Conservation (phyloP, 2,113 vertebrate species). For the Sigmodon hispidus region DNA sequence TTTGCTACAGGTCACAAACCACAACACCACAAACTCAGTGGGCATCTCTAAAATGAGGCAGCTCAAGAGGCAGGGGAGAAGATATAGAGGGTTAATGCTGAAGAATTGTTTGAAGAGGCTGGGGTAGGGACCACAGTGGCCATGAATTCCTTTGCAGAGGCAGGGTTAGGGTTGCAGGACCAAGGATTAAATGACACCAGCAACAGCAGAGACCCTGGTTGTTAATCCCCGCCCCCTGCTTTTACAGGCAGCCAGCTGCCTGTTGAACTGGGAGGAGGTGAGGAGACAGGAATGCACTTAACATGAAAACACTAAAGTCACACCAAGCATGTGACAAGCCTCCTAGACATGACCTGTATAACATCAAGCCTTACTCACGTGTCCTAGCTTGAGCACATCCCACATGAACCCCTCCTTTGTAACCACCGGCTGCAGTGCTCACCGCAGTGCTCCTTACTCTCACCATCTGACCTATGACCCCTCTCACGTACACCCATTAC, state of each 20-base stretch:
- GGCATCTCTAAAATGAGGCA: neutral
- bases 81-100: fast-evolving
- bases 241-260: neutral
- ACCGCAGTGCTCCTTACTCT: fast-evolving
- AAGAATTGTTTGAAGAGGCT: neutral
- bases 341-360: fast-evolving
- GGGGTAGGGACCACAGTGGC: neutral
- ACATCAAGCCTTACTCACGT: fast-evolving
- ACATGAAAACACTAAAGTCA: fast-evolving
- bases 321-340: fast-evolving
- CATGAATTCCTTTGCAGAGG: neutral
- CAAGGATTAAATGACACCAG: neutral
- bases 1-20: neutral
- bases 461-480: neutral
- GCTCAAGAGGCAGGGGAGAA: neutral
- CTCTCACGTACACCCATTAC: neutral
- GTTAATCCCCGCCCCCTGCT: neutral
- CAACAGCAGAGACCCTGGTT: fast-evolving
- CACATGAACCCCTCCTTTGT: fast-evolving
- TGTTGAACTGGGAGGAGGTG: neutral
- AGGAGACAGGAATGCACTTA: neutral
- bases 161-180: neutral
- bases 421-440: fast-evolving
- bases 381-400: neutral
- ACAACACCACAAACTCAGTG: neutral